Percentiles rank a stretch among this genome's conserved stretches.
These are phyloP conservation scores for Parus major DNA, from an alignment of 2,113 vertebrate genomes.

Conservation along the genomic window DNA sequence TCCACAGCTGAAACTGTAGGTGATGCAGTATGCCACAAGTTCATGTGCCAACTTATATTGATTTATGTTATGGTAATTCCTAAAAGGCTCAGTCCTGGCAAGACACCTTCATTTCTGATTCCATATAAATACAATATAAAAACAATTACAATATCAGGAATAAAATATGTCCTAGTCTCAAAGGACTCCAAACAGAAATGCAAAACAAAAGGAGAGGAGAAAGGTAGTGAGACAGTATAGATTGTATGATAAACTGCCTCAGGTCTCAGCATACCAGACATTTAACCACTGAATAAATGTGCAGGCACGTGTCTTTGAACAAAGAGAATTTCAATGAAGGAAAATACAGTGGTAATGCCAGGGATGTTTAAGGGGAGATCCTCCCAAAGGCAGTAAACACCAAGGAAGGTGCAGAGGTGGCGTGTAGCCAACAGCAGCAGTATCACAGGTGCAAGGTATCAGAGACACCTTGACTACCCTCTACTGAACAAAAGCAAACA, in stretches of 20 bases:
- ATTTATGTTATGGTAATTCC: background rate
- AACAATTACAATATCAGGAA: background rate
- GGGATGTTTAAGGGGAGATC: background rate
- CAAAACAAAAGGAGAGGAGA: background rate
- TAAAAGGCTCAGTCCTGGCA: background rate
- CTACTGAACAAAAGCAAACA: background rate
- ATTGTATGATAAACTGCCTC: background rate
- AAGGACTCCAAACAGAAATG: background rate
- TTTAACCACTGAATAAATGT: background rate
- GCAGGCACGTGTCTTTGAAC: background rate
- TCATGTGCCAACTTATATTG: background rate
- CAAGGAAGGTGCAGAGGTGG: background rate
- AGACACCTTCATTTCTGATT: background rate
- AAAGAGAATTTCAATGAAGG: constrained; percentile 25
- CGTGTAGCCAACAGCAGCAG: background rate
- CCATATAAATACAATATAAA: background rate
- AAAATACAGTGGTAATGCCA: background rate
- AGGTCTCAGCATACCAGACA: background rate
- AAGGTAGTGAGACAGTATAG: background rate
- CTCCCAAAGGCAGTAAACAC: background rate
- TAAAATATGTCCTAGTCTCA: background rate
- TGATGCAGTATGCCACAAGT: background rate
- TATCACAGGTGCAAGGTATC: background rate
- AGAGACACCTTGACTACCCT: background rate
- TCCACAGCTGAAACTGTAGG: background rate